Base-by-base conservation (phyloP, 2,888 invertebrate genomes). In the Drosophila parthenogenetica region DNA sequence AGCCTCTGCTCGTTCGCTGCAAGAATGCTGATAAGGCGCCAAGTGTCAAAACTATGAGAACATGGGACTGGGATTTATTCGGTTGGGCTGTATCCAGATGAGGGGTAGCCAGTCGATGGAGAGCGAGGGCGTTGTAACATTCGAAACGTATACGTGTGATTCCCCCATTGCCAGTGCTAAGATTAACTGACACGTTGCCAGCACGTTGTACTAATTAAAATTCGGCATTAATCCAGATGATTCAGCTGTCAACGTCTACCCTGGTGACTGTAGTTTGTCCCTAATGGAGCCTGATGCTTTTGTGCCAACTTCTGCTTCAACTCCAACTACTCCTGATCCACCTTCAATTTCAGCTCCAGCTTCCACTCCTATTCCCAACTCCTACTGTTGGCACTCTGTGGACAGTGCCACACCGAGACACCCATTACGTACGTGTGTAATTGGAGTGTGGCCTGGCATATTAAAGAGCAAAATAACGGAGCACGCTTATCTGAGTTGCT, bases 151-250 rank as follows among this genome's bases (percentile, higher is more conserved):
- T 13, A 39, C 39, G 48, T 49, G 17, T 22, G 11, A 35, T 35
- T 13, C 37, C 45, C 19, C 58, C 40, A 29, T 35, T 35, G 35
- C 13, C 35, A 39, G 45, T 66, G 54, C 22, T 25, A 60, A 66
- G 63, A 63, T 78, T 66, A 69, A 69, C 76, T 66, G 69, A 25
- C 57, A 55, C 48, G 57, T 10, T 61, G 61, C 32, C 43, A 19
- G 72, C 69, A 76, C 78, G 83, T 83, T 79, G 81, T 81, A 83
- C 81, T 90, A 89, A 89, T 90, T 89, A 89, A 89, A 89, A 89
- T 89, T 89, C 89, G 79, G 81, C 81, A 89, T 80, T 88, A 90
- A 89, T 88, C 90, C 90, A 79, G 83, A 88, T 87, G 90, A 89
- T 87, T 89, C 89, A 87, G 87, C 90, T 83, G 76, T 81, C 88